Base-by-base conservation (phyloP, 92 coral and sea anemone genomes). In the Umimayanthus chanpuru region DNA sequence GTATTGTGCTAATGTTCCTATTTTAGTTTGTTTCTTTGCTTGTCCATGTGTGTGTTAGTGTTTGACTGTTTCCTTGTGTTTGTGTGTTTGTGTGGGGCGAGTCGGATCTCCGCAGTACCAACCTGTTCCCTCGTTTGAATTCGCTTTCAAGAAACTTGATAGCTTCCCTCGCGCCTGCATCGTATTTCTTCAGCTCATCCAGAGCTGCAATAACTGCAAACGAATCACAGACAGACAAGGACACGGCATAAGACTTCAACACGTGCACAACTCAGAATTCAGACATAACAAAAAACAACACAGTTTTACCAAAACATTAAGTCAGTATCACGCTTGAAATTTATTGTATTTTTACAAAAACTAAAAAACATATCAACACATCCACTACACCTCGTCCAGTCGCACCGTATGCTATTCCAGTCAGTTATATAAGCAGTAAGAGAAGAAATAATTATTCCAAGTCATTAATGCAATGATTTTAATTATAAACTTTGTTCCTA, bases 131-230 rank as follows among this genome's bases (percentile, higher is more conserved):
- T 70, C 90, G 94, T 88, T 97, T 97, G 88, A 97, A 90, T 85
- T 97, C 99, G 65, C 90, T 89, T 84, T 97, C 99, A 21, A 97
- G 88, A 80, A 86, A 97, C 93, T 97, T 97, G 67, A 94, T 97
- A 39, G 99, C 96, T 75, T 97, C 99, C 41, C 99, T 91, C n/a
- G 99, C 99, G 44, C 98, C 99, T 41, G 94, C 94, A 79, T 97
- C 96, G 85, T 92, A 93, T 82, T 97, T 97, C 93, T 97, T 97
- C 73, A 95, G 90, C 72, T 96, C 98, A 80, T 97, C 99, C 77
- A 97, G 95, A 28, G 99, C 99, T 25, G 94, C 91, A 53, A 97
- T 97, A 88, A 95, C 99, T 97, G 72, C 20, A 77, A 68, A 85
- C 16, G n/a, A 72, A 49, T n/a, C 70, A 20, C 66, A 81, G 6